Conservation (phyloP, 2,113 vertebrate genomes). For the Glaucomys volans region DNA sequence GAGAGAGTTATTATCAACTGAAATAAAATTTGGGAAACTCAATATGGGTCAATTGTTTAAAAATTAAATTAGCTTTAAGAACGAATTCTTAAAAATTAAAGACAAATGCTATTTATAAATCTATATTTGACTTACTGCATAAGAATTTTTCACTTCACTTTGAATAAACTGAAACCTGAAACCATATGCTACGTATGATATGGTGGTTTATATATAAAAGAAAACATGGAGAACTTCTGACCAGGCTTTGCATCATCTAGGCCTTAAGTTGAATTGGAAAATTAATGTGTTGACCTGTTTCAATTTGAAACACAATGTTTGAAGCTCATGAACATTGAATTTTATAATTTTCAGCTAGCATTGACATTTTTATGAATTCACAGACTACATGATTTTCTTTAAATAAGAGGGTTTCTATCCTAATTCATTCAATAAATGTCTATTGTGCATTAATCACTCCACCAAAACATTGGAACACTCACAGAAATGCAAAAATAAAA, state of each 20-base stretch:
- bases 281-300: neutral
- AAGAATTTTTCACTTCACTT: neutral
- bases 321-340: neutral
- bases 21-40: slow-evolving; percentile 22
- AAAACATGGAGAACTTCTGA: neutral
- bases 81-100: neutral
- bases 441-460: neutral
- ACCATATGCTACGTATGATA: neutral
- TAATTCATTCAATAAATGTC: neutral
- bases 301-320: neutral
- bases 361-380: slow-evolving; percentile 15
- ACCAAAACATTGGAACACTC: neutral
- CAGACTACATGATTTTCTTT: slow-evolving; percentile 10
- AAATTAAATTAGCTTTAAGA: slow-evolving; percentile 25
- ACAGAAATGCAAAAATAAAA: neutral
- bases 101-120: neutral
- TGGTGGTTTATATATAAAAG: neutral
- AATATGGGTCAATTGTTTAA: neutral
- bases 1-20: neutral
- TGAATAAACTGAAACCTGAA: slow-evolving; percentile 1
- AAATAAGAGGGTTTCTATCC: neutral
- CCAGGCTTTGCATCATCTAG: neutral
- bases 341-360: slow-evolving; percentile 5
- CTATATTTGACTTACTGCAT: neutral
- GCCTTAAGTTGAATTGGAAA: neutral